A percentile compares a stretch with the other conserved stretches of the same genome.
These are phyloP conservation scores for Lepidothrix coronata DNA, from an alignment of 2,113 vertebrate species.

Conservation along the genomic window DNA sequence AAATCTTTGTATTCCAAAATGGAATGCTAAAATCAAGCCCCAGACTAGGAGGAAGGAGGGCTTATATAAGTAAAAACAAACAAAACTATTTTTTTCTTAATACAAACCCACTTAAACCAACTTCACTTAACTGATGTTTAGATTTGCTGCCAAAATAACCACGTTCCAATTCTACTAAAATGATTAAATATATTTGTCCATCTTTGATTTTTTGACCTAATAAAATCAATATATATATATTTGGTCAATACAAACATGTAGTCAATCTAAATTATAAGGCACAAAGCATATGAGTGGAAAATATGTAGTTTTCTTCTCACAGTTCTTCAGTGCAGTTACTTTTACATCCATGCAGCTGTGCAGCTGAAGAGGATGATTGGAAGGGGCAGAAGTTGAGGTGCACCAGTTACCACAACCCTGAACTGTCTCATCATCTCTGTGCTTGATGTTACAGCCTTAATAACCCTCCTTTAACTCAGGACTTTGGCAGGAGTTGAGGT, in stretches of 20 bases:
- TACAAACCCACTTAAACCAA: not conserved
- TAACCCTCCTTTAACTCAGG: not conserved
- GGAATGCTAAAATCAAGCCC: not conserved
- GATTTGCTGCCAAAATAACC: not conserved
- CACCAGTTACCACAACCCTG: not conserved
- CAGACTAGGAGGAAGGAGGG: not conserved
- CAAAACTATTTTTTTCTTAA: not conserved
- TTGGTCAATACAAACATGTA: not conserved
- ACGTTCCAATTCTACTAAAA: not conserved
- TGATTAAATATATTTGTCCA: not conserved
- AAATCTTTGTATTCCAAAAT: not conserved
- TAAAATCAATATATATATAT: not conserved
- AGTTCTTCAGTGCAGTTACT: not conserved
- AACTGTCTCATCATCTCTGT: not conserved
- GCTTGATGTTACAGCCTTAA: not conserved
- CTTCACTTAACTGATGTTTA: not conserved
- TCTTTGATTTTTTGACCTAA: not conserved
- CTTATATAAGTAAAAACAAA: not conserved
- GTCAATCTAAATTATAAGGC: not conserved
- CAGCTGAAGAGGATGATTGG: not conserved
- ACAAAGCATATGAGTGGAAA: not conserved
- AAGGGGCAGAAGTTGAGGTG: not conserved
- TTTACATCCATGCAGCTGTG: fast-evolving
- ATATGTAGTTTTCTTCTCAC: not conserved
- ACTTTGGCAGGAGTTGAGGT: not conserved